phyloP scores from a whole-genome alignment of 2,113 vertebrate genomes.

The Bufo gargarizans region DNA sequence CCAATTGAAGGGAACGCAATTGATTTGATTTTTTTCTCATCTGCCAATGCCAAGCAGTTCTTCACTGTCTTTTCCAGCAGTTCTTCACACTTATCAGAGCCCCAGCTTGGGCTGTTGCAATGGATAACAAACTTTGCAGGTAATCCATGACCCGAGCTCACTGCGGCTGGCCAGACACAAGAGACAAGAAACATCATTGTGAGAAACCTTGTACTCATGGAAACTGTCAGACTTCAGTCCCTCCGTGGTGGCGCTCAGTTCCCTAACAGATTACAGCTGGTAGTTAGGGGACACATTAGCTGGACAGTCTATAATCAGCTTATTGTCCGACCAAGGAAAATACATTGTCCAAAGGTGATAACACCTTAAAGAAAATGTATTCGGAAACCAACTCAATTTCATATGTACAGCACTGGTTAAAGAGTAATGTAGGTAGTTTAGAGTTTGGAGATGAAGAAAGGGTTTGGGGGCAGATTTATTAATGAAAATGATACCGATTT shows the following conservation, averaged over 20 bases:
- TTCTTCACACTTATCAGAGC: constrained; percentile 94
- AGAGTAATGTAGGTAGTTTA: no score
- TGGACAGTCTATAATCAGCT: no score
- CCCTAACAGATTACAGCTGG: no score
- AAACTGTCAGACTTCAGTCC: no score
- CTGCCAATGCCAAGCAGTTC: constrained; percentile 95
- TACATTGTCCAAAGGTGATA: not conserved
- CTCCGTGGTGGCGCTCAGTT: no score
- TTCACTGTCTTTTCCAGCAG: constrained; percentile 97
- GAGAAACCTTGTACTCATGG: not conserved
- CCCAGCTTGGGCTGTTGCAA: constrained; percentile 96
- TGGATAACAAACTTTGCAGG: constrained; percentile 98
- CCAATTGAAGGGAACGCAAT: constrained; percentile 97
- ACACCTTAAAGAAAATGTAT: not conserved
- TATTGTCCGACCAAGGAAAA: not conserved
- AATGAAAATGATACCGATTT: no score
- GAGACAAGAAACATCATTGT: not conserved
- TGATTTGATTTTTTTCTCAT: constrained; percentile 98
- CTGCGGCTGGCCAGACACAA: constrained; percentile 74
- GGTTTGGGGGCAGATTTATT: no score
- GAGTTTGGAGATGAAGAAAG: no score
- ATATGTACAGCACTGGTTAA: no score
- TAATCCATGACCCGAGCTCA: constrained; percentile 87
- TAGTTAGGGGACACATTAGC: no score
- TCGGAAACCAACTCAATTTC: not conserved